Conservation (phyloP, 2,113 vertebrate species). For the Tor tambroides region DNA sequence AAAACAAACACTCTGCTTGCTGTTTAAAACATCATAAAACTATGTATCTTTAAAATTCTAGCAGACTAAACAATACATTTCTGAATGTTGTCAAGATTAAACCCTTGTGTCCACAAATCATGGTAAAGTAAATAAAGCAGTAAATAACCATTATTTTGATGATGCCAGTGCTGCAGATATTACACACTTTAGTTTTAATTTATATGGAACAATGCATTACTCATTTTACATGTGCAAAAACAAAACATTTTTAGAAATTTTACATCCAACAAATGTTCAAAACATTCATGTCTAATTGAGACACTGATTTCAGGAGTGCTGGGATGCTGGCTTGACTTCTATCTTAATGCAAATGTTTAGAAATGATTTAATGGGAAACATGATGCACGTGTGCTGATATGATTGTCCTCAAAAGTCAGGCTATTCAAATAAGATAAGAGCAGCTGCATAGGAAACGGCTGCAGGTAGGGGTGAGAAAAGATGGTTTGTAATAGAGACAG, state of each 20-base stretch:
- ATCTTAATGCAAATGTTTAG: conserved; percentile 1
- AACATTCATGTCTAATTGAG: not conserved
- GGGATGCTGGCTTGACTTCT: not conserved
- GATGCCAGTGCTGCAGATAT: not conserved
- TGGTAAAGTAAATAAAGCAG: not conserved
- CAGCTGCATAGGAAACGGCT: not conserved
- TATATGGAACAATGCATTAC: not conserved
- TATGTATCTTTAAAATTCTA: not conserved
- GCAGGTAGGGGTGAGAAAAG: not conserved
- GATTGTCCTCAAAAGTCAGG: conserved; percentile 12
- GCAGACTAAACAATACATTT: not conserved
- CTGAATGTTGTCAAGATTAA: not conserved
- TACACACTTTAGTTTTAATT: not conserved
- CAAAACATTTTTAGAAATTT: not conserved
- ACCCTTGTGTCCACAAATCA: not conserved
- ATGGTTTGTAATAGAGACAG: not conserved
- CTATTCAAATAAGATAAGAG: conserved; percentile 23
- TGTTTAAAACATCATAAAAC: not conserved
- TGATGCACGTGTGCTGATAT: not conserved
- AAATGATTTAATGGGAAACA: not conserved
- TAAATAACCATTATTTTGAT: not conserved
- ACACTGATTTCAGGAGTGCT: not conserved
- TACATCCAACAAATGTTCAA: not conserved
- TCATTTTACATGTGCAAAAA: not conserved
- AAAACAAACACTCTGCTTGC: not conserved